These are phyloP conservation scores for Syngnathus acus DNA, from an alignment of 2,797 vertebrate genomes.

Conservation along the genomic window DNA sequence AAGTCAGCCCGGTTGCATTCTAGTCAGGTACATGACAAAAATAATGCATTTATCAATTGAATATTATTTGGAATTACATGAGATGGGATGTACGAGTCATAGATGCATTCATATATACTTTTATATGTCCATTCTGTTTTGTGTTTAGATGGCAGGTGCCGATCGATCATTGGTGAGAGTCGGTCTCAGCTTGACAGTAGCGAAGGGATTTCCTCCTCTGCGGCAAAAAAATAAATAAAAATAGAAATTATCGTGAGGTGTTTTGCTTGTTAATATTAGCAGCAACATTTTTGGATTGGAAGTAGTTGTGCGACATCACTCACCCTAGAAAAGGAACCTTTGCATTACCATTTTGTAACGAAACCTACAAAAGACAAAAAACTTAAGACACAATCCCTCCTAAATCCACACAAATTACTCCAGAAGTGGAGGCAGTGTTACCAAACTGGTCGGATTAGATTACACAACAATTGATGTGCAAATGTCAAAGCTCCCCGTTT, in stretches of 20 bases:
- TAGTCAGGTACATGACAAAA: constrained; percentile 16
- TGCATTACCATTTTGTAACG: constrained; percentile 77
- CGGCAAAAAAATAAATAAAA: constrained; percentile 12
- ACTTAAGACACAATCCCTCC: constrained; percentile 12
- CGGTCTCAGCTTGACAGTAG: constrained; percentile 86
- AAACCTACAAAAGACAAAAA: constrained; percentile 65
- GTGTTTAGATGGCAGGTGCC: constrained; percentile 73
- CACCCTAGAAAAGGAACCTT: constrained; percentile 89
- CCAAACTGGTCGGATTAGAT: constrained; percentile 57
- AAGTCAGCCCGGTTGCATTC: constrained; percentile 25
- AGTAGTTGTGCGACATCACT: constrained; percentile 41
- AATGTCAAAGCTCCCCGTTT: constrained; percentile 17
- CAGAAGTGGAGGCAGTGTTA: constrained; percentile 23
- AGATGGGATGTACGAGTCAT: neutral
- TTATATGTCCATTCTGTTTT: constrained; percentile 2
- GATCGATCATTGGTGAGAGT: constrained; percentile 95
- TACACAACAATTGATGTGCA: constrained; percentile 28
- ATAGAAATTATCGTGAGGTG: neutral
- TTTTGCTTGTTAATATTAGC: neutral
- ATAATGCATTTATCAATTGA: constrained; percentile 15
- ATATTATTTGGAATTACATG: neutral
- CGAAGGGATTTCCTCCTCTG: constrained; percentile 93
- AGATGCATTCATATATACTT: neutral
- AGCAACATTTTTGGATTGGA: neutral
- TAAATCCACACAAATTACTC: constrained; percentile 24